Evolutionary conservation across 2,888 invertebrate genomes (phyloP), one percentile per base, ranked within the genome.

Genomic region (Meandrusa payeni): DNA sequence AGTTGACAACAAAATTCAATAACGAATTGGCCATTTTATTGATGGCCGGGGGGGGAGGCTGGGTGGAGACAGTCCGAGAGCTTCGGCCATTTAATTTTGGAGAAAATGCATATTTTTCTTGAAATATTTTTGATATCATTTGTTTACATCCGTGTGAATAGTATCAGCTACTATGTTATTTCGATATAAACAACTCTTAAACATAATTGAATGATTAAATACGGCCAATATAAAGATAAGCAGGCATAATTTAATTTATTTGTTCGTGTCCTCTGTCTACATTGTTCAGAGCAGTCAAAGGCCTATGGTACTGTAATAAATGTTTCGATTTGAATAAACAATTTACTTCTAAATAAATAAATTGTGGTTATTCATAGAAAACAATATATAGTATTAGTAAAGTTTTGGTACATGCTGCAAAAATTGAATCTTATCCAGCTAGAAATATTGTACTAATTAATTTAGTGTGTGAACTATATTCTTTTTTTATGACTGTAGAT

Each of bases 11-110:
- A 83, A 86, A 87, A 86, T 85, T 83, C 87, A 83, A 85, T 86
- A 87, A 77, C 78, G 86, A 86, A 82, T 86, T 88, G 85, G 88
- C 87, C 88, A 88, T 88, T 88, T 88, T 88, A 88, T 88, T 85
- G 87, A 88, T 85, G 85, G 79, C 78, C 67, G 81, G 85, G 81
- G 70, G n/a, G 85, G 80, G 76, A 80, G 80, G 78, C 70, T 83
- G 85, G 86, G 82, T 76, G 83, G 82, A 81, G 85, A 81, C 79
- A 67, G 62, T 71, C 64, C 74, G 77, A 76, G 74, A 82, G 78
- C 78, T 82, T 80, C 78, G 78, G 82, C 78, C 79, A 82, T 83
- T 78, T 77, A 70, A 75, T 75, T 70, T 74, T 74, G 67, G 60
- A 58, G 57, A 59, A 64, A 66, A 61, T 64, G 56, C 58, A 60